These are phyloP conservation scores for Trididemnum clinides DNA, from an alignment of 23 tunicate genomes.

Conservation along the genomic window DNA sequence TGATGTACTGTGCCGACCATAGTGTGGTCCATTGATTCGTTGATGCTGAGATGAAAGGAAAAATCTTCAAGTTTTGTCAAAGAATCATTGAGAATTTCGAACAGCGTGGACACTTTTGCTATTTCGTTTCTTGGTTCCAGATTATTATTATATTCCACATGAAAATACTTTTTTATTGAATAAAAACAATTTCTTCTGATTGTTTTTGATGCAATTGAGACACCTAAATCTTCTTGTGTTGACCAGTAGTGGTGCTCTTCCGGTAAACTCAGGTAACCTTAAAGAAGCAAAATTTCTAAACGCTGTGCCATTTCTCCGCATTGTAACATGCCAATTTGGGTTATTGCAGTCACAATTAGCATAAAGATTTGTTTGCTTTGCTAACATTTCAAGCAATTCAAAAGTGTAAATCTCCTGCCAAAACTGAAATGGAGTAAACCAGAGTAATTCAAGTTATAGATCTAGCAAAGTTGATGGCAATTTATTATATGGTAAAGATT, in stretches of 20 bases:
- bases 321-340: neutral
- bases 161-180: neutral
- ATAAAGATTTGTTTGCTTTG: neutral
- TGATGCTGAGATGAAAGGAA: neutral
- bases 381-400: neutral
- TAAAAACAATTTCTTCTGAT: neutral
- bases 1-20: conserved; percentile 4
- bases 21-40: neutral
- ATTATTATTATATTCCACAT: neutral
- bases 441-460: neutral
- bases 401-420: neutral
- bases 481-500: neutral
- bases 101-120: neutral
- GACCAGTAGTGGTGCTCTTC: neutral
- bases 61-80: neutral
- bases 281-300: neutral
- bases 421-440: neutral
- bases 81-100: neutral
- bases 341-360: neutral
- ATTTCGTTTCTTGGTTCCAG: neutral
- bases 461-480: neutral
- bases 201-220: neutral
- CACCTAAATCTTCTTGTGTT: neutral
- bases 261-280: neutral
- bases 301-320: neutral